Evolutionary conservation across 2,888 invertebrate genomes (phyloP), one percentile per base, ranked within the genome.

Genomic region (Bhutanitis thaidina): DNA sequence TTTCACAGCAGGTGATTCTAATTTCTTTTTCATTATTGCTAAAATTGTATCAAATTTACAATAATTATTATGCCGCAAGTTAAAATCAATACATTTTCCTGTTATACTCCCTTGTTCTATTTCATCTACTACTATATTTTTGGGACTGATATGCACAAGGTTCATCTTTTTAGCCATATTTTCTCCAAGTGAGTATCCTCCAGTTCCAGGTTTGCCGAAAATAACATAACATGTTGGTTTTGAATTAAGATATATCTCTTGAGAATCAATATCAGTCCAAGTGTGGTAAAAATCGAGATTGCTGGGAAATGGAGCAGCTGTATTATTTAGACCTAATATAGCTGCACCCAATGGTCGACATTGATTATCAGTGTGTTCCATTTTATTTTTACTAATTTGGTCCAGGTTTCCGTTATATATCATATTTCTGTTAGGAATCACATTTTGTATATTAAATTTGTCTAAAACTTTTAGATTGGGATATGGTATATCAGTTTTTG

Each of bases 201-300:
- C 90, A 16, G 90, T 67, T 2, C 90, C 91, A 1, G 92, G 91
- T 80, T 93, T 93, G 0, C 92, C 90, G 20, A 93, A 62, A 56
- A 93, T 90, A 35, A 92, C 62, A 64, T 92, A 93, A 43, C 88
- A 91, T 7, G 90, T 80, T 7, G 93, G 93, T 51, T 85, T 86
- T 1, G 78, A 71, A 36, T 66, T 65, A 7, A 93, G 70, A 58
- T 85, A 91, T 25, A 78, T 66, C 56, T 82, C 74, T 66, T 90
- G 91, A 1, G 91, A 88, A 58, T 88, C 89, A 59, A 83, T 72
- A 61, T 92, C 91, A 36, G 84, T 84, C 79, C 91, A 92, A 8
- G 77, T 62, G 58, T 88, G 60, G 39, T 71, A 55, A 49, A 59
- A 66, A 38, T 69, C 59, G 10, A 59, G 20, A 15, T 76, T 59